Conservation (phyloP, 2,113 vertebrate species). For the Pelusios castaneus region DNA sequence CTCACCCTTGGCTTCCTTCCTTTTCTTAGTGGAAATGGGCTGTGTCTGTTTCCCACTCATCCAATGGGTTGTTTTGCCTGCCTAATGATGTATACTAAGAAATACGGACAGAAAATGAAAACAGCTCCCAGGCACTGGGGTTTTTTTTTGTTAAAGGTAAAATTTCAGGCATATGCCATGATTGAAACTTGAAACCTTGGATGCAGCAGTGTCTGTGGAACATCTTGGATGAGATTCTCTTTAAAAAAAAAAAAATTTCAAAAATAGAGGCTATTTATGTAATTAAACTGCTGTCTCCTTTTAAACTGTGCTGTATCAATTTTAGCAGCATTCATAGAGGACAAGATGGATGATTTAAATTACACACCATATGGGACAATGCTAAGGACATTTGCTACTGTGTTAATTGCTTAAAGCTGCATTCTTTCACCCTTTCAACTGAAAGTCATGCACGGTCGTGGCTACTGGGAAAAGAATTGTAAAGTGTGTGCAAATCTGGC, state of each 20-base stretch:
- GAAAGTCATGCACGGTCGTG: constrained; percentile 20
- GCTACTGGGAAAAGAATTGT: neutral
- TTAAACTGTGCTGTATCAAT: constrained; percentile 64
- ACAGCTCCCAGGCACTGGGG: rapidly evolving
- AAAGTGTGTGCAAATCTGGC: neutral
- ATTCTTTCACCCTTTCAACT: constrained; percentile 27
- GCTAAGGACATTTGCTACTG: constrained; percentile 58
- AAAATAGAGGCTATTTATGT: constrained; percentile 41
- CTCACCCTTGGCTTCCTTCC: no score
- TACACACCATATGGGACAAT: constrained; percentile 59
- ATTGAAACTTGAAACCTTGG: neutral
- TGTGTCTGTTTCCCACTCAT: no score
- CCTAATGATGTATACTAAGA: no score
- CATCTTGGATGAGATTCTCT: neutral
- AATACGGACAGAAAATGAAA: neutral
- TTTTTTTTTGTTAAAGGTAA: neutral
- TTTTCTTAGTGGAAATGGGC: no score
- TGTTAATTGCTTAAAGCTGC: constrained; percentile 72
- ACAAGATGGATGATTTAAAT: constrained; percentile 64
- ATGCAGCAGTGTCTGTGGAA: neutral
- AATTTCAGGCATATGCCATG: neutral
- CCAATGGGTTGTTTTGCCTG: no score
- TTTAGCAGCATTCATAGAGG: constrained; percentile 49
- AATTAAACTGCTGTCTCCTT: constrained; percentile 65
- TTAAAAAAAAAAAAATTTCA: constrained; percentile 41